Evolutionary conservation across 1,140 invertebrate species (phyloP).

Genomic region (Penaeus indicus): DNA sequence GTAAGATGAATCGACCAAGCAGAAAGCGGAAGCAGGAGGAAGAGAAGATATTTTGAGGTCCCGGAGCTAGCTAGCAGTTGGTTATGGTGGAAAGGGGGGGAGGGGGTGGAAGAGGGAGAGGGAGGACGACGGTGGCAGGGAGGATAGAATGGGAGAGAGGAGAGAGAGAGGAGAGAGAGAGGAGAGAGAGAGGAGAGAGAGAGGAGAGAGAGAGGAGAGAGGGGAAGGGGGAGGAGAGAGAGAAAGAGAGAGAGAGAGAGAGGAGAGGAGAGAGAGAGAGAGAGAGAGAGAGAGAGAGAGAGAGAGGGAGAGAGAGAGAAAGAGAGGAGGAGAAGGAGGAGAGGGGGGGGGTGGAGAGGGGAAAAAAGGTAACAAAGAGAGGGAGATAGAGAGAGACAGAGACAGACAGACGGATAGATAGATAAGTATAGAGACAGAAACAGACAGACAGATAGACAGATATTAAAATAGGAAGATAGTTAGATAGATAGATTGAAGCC

Average conservation of each 20-base stretch:
- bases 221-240: no score
- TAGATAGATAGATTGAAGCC: not conserved
- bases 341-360: not conserved
- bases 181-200: not conserved
- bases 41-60: no score
- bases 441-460: not conserved
- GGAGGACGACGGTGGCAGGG: not conserved
- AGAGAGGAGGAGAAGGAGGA: not conserved
- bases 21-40: no score
- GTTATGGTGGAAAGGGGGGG: constrained; percentile 2
- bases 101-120: not conserved
- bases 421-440: not conserved
- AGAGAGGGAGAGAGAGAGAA: not conserved
- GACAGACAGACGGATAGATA: not conserved
- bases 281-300: constrained; percentile 10
- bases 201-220: not conserved
- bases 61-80: no score
- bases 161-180: no score
- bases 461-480: not conserved
- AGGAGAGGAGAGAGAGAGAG: constrained; percentile 10
- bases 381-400: not conserved
- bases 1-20: no score
- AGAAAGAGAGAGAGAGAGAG: no score
- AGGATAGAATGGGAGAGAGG: not conserved
- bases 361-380: not conserved